Conservation (phyloP, 2,888 invertebrate species). For the Diarsia brunnea region DNA sequence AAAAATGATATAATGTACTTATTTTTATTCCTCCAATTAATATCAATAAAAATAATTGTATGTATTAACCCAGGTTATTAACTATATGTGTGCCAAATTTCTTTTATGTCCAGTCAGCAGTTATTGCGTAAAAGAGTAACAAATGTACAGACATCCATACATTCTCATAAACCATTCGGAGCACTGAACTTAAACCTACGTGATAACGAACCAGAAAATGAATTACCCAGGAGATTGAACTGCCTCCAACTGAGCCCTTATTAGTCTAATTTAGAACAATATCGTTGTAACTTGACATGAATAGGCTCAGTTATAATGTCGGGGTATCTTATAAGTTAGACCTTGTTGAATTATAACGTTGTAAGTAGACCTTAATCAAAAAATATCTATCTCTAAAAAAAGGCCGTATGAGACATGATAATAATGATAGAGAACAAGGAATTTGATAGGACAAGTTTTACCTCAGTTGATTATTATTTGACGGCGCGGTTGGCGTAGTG, state of each 20-base stretch:
- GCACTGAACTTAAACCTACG: not conserved
- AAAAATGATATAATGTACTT: too few species aligned
- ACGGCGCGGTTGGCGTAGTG: too few species aligned
- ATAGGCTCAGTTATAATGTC: not conserved
- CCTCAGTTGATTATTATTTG: too few species aligned
- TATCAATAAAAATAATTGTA: too few species aligned
- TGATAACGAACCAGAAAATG: constrained; percentile 1
- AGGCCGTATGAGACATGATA: not conserved
- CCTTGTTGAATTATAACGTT: not conserved
- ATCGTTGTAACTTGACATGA: constrained; percentile 14
- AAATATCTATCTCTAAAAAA: too few species aligned
- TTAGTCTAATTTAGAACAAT: constrained; percentile 12
- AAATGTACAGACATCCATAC: not conserved
- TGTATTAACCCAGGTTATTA: too few species aligned
- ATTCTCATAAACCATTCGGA: not conserved
- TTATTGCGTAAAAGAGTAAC: too few species aligned
- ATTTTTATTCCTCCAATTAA: too few species aligned
- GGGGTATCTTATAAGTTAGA: constrained; percentile 3
- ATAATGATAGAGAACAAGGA: constrained; percentile 8
- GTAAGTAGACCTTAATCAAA: not conserved
- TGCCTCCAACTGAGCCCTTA: not conserved
- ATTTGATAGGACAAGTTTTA: not conserved
- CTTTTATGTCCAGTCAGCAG: too few species aligned
- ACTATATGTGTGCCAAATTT: too few species aligned
- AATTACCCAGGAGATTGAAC: not conserved